Percentiles rank a stretch among this genome's conserved stretches.
Evolutionary conservation across 2,113 vertebrate genomes (phyloP).

Genomic region (Pelodiscus sinensis): DNA sequence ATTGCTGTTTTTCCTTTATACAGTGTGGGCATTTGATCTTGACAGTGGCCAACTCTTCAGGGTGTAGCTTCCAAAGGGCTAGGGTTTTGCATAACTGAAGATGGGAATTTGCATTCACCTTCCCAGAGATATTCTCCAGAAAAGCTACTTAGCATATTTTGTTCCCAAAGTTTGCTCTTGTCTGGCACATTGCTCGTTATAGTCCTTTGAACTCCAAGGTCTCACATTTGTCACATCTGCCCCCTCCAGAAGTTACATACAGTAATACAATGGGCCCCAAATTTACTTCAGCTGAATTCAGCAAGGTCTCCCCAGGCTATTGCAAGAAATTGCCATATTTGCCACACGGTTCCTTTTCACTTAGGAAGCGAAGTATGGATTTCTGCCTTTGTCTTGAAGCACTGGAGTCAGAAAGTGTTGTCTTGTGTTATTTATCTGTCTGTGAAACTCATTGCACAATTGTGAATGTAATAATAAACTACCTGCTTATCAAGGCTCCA

Average conservation of each 20-base stretch:
- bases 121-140: background rate
- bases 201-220: background rate
- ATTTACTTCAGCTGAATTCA: background rate
- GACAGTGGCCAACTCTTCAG: too few relatives aligned
- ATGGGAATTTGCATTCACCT: background rate
- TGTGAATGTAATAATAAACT: too few relatives aligned
- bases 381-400: background rate
- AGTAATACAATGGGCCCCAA: background rate
- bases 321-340: background rate
- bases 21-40: too few relatives aligned
- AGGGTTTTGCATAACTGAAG: background rate
- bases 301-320: background rate
- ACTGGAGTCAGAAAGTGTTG: background rate
- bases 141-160: background rate
- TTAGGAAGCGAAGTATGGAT: background rate
- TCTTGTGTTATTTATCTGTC: background rate
- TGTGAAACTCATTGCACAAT: background rate
- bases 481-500: background rate
- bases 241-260: background rate
- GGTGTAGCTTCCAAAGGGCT: background rate
- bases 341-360: background rate
- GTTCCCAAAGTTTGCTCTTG: background rate
- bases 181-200: background rate
- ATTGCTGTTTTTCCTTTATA: too few relatives aligned
- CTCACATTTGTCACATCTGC: background rate